phyloP scores from a whole-genome alignment of 2,113 vertebrate genomes.

The Terrapene triunguis region DNA sequence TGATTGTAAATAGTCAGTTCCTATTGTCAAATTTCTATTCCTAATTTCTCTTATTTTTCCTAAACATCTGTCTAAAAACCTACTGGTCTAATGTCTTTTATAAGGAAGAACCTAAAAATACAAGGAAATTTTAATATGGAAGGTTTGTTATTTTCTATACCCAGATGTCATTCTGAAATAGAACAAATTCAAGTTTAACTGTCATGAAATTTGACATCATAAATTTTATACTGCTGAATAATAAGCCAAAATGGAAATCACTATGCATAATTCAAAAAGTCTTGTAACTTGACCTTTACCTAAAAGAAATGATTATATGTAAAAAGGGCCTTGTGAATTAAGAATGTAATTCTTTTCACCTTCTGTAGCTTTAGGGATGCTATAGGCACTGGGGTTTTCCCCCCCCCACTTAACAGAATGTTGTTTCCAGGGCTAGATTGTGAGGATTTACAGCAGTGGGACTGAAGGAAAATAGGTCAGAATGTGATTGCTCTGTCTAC shows the following conservation, averaged over 20 bases:
- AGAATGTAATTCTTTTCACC: slow-evolving; percentile 59
- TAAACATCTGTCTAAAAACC: slow-evolving; percentile 16
- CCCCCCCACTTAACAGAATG: slow-evolving; percentile 43
- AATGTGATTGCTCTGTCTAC: neutral
- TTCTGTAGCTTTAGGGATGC: slow-evolving; percentile 53
- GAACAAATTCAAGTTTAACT: slow-evolving; percentile 65
- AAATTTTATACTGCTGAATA: slow-evolving; percentile 64
- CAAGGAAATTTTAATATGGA: slow-evolving; percentile 9
- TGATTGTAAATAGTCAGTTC: slow-evolving; percentile 46
- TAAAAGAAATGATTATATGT: slow-evolving; percentile 64
- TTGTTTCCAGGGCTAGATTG: slow-evolving; percentile 25
- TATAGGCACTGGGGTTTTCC: slow-evolving; percentile 56
- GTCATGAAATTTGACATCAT: slow-evolving; percentile 68
- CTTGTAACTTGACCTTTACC: slow-evolving; percentile 74
- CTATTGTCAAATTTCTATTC: slow-evolving; percentile 25
- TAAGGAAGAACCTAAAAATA: slow-evolving; percentile 31
- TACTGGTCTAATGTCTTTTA: slow-evolving; percentile 33
- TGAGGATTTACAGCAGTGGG: slow-evolving; percentile 33
- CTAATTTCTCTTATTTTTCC: slow-evolving; percentile 22
- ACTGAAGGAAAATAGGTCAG: slow-evolving; percentile 24
- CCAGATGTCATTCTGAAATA: slow-evolving; percentile 55
- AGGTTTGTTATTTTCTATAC: slow-evolving; percentile 46
- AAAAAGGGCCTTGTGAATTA: slow-evolving; percentile 63
- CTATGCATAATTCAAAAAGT: slow-evolving; percentile 64
- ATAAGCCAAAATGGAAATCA: slow-evolving; percentile 75